Conservation (phyloP, 2,113 vertebrate genomes). For the Seriola dumerili region DNA sequence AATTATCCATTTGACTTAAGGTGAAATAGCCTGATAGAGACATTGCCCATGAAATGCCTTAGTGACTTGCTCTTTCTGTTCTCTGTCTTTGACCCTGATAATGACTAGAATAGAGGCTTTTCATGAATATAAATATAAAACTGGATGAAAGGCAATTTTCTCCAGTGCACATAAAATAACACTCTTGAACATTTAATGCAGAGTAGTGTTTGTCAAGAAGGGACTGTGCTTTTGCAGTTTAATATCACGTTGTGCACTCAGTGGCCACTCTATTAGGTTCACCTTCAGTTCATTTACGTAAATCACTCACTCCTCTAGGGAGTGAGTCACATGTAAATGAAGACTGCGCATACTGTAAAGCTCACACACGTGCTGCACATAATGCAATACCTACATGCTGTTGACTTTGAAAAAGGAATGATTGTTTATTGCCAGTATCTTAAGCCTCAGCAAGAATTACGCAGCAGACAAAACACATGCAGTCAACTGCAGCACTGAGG, state of each 20-base stretch:
- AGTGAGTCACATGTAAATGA: conserved; percentile 28
- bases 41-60: conserved; percentile 53
- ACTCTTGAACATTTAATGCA: conserved; percentile 55
- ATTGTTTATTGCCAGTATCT: neutral
- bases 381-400: conserved; percentile 7
- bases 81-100: conserved; percentile 68
- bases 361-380: neutral
- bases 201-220: conserved; percentile 52
- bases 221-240: conserved; percentile 36
- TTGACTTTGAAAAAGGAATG: neutral
- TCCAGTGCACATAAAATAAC: conserved; percentile 56
- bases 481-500: conserved; percentile 5
- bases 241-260: conserved; percentile 15
- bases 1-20: conserved; percentile 68
- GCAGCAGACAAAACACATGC: conserved; percentile 2
- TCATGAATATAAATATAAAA: conserved; percentile 72
- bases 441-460: neutral
- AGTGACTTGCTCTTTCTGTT: conserved; percentile 56
- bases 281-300: conserved; percentile 32
- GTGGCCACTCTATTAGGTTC: conserved; percentile 21
- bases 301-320: conserved; percentile 31
- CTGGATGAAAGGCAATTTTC: conserved; percentile 59
- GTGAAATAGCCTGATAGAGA: conserved; percentile 62
- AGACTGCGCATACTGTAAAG: neutral
- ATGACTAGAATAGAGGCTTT: conserved; percentile 64